Percentiles rank a stretch among this genome's conserved stretches.
Evolutionary conservation across 2,888 invertebrate species (phyloP).

Genomic region (Flabesymbios commensalis): DNA sequence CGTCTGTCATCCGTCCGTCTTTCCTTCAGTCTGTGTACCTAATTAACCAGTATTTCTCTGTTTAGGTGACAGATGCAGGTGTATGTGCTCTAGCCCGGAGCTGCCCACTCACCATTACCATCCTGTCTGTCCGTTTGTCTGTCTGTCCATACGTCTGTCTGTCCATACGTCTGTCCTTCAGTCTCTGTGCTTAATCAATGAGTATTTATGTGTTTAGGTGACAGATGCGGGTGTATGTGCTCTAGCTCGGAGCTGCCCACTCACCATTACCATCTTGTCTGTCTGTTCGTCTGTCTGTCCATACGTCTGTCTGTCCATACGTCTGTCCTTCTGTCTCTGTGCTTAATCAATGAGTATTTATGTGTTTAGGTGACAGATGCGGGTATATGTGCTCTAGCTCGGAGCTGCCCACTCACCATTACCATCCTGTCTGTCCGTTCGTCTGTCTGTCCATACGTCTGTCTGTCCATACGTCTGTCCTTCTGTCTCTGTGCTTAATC

Average conservation of each 20-base stretch:
- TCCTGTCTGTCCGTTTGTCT: conserved; percentile 52
- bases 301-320: too few relatives aligned
- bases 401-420: conserved; percentile 43
- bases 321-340: neutral
- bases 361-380: conserved; percentile 56
- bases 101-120: conserved; percentile 44
- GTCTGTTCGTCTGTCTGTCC: too few relatives aligned
- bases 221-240: conserved; percentile 51
- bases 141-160: too few relatives aligned
- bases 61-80: conserved; percentile 52
- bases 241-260: conserved; percentile 46
- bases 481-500: neutral
- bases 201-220: too few relatives aligned
- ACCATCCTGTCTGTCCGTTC: conserved; percentile 50
- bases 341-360: too few relatives aligned
- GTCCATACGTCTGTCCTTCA: too few relatives aligned
- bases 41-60: neutral
- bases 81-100: conserved; percentile 46
- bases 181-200: too few relatives aligned
- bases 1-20: too few relatives aligned
- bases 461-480: neutral
- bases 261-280: conserved; percentile 44
- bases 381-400: conserved; percentile 47
- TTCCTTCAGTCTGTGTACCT: too few relatives aligned
- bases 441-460: too few relatives aligned